Conservation (phyloP, 2,888 invertebrate genomes). For the Mechanitis mazaeus region DNA sequence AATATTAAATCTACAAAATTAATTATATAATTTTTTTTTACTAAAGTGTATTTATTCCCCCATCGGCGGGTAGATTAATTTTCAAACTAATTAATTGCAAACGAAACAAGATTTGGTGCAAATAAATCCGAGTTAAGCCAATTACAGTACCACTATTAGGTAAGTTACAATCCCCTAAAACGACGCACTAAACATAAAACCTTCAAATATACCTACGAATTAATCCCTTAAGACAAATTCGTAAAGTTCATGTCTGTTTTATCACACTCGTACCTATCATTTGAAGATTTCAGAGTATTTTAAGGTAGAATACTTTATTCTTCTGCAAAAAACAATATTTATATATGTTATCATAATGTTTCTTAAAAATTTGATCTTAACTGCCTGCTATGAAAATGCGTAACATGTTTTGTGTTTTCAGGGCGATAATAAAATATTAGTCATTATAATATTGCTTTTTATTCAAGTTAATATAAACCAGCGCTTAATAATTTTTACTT, state of each 20-base stretch:
- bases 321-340: background rate
- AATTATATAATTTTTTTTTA: background rate
- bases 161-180: constrained; percentile 39
- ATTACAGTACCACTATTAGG: constrained; percentile 33
- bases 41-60: background rate
- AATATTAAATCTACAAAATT: background rate
- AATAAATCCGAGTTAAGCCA: constrained; percentile 4
- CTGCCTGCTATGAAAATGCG: too few species aligned
- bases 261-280: constrained; percentile 31
- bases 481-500: too few species aligned
- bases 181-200: constrained; percentile 45
- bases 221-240: constrained; percentile 44
- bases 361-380: too few species aligned
- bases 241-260: constrained; percentile 46
- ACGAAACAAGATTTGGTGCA: background rate
- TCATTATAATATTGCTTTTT: too few species aligned
- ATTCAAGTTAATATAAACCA: too few species aligned
- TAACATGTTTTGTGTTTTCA: too few species aligned
- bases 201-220: constrained; percentile 46
- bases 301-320: constrained; percentile 9
- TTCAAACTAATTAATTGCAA: constrained; percentile 1
- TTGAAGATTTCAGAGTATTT: constrained; percentile 1
- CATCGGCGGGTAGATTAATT: background rate
- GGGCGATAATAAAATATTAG: too few species aligned
- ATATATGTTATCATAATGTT: background rate